phyloP scores from a whole-genome alignment of 1,140 invertebrate genomes.

The Drosophila pruinosa region DNA sequence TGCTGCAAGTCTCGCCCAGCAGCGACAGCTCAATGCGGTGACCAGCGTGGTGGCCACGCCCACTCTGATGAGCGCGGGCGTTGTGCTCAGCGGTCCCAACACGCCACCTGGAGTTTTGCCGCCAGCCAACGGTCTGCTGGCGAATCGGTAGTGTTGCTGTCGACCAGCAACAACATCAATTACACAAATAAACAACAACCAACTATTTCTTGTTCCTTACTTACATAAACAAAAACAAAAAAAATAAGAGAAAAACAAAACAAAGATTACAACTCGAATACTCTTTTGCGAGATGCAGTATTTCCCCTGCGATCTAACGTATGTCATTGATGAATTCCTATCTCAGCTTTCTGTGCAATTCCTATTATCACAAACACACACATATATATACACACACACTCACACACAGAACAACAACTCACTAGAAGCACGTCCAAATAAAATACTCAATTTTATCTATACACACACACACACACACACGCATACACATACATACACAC shows the following conservation, averaged over 20 bases:
- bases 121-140: slow-evolving; percentile 73
- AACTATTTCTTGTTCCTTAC: slow-evolving; percentile 81
- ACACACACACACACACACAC: slow-evolving; percentile 35
- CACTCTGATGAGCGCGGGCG: slow-evolving; percentile 37
- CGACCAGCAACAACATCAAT: neutral
- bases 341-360: slow-evolving; percentile 79
- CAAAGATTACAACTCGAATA: slow-evolving; percentile 48
- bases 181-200: slow-evolving; percentile 20
- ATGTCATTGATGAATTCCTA: slow-evolving; percentile 74
- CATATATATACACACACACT: slow-evolving; percentile 19
- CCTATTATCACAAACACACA: slow-evolving; percentile 56
- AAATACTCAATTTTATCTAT: slow-evolving; percentile 66
- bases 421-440: slow-evolving; percentile 67
- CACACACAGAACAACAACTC: slow-evolving; percentile 31
- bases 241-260: slow-evolving; percentile 30
- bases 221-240: slow-evolving; percentile 49
- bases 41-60: slow-evolving; percentile 34
- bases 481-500: slow-evolving; percentile 36
- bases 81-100: slow-evolving; percentile 66
- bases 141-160: slow-evolving; percentile 68
- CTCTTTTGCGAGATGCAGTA: slow-evolving; percentile 28
- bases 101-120: slow-evolving; percentile 62
- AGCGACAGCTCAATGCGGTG: slow-evolving; percentile 40
- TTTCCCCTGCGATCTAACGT: slow-evolving; percentile 30
- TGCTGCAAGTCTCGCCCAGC: slow-evolving; percentile 30